Evolutionary conservation across 2,113 vertebrate species (phyloP), one percentile per base, ranked within the genome.

Genomic region (Nansenia antarctica): DNA sequence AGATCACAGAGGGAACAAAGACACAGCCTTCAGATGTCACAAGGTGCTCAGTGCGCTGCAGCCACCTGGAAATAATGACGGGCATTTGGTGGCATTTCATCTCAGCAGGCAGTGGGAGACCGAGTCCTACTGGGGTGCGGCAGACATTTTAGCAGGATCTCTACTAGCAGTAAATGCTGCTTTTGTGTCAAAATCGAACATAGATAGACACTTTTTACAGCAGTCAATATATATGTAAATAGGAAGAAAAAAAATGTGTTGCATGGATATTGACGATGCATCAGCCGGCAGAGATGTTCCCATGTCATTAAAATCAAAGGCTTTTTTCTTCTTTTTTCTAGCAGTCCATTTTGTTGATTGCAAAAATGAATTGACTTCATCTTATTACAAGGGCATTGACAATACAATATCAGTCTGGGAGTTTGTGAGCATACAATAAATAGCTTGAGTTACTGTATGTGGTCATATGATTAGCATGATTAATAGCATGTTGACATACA

Each of bases 31-130:
- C n/a, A 31, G 58, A 34, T 27, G 42, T 70, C 62, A 26, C 69
- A 31, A 62, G 55, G n/a, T 62, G 61, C 66, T 37, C 73, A 49
- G 73, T 34, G 42, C 32, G 35, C 42, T 32, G 2, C 57, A 66
- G 35, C 30, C 37, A 59, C 52, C 66, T 67, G 65, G 57, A 62
- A 67, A 74, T 34, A 53, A 70, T 74, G 68, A 79, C 37, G 74
- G 61, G 32, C 53, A 63, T 39, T 42, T 42, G 30, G 29, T 73
- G 73, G 49, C 62, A 63, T 78, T 69, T 54, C 14, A 27, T 71
- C 31, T 62, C 39, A 4, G 7, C 42, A 26, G 3, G n/a, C 20
- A 18, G 31, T n/a, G 2, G 57, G n/a, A 32, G 31, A n/a, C 15
- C 5, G 30, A 18, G 9, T n/a, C n/a, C 8, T 8, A 26, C 52